Conservation (phyloP, 2,888 invertebrate genomes). For the Brenthis hecate region DNA sequence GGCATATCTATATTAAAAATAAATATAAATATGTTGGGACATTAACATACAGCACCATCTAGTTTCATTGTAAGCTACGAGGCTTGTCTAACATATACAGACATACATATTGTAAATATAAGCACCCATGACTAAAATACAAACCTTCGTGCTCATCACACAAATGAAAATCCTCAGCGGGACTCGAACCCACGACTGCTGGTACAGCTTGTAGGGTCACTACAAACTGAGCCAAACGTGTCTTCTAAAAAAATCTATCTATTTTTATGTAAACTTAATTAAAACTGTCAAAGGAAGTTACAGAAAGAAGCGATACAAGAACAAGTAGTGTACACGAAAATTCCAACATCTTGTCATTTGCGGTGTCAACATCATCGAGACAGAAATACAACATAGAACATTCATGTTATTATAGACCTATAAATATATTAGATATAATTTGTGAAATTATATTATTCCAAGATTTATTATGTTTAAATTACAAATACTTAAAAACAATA, state of each 20-base stretch:
- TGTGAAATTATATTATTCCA: neutral
- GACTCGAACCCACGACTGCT: too few relatives aligned
- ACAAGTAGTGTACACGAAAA: slow-evolving; percentile 29
- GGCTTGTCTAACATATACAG: too few relatives aligned
- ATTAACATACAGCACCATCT: neutral
- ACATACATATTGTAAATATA: too few relatives aligned
- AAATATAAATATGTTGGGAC: too few relatives aligned
- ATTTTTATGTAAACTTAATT: slow-evolving; percentile 23
- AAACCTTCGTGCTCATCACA: too few relatives aligned
- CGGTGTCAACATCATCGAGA: slow-evolving; percentile 49
- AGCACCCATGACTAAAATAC: too few relatives aligned
- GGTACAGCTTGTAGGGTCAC: too few relatives aligned
- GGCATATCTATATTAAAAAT: too few relatives aligned
- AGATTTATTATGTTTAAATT: neutral
- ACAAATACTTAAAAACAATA: too few relatives aligned
- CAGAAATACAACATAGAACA: slow-evolving; percentile 51
- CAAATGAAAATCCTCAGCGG: too few relatives aligned
- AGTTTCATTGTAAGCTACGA: neutral
- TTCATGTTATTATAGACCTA: slow-evolving; percentile 15
- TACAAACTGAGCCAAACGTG: neutral
- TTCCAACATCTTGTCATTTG: slow-evolving; percentile 25
- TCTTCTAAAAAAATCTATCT: neutral
- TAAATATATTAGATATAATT: slow-evolving; percentile 1
- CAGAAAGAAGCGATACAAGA: slow-evolving; percentile 26
- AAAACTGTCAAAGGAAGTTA: slow-evolving; percentile 34